phyloP scores from a whole-genome alignment of 2,888 invertebrate genomes.

The Agrilus biguttatus region DNA sequence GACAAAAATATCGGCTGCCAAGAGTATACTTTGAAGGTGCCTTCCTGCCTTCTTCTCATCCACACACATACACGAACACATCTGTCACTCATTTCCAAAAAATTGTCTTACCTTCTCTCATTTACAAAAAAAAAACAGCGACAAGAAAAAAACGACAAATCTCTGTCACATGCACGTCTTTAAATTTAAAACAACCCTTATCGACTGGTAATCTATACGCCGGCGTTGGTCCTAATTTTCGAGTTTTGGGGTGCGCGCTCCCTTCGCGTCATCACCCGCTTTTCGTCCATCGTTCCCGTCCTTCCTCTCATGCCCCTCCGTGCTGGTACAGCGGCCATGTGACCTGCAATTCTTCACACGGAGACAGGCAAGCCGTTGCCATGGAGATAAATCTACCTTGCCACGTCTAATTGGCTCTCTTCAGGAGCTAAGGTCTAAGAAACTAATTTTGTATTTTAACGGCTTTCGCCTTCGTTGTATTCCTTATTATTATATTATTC shows the following conservation, averaged over 20 bases:
- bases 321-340: slow-evolving; percentile 21
- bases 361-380: slow-evolving; percentile 32
- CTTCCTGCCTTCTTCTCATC: too few relatives aligned
- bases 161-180: slow-evolving; percentile 20
- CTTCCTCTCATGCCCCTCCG: slow-evolving; percentile 6
- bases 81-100: too few relatives aligned
- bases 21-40: too few relatives aligned
- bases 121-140: background rate
- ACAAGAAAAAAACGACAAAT: slow-evolving; percentile 17
- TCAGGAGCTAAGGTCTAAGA: slow-evolving; percentile 9
- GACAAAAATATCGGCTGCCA: too few relatives aligned
- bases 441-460: too few relatives aligned
- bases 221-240: slow-evolving; percentile 12
- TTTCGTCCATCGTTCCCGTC: slow-evolving; percentile 6
- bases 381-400: slow-evolving; percentile 34
- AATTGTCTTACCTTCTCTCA: too few relatives aligned
- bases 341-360: slow-evolving; percentile 31
- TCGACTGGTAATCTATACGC: slow-evolving; percentile 22
- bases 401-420: slow-evolving; percentile 35
- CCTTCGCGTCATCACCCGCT: slow-evolving; percentile 7
- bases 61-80: too few relatives aligned
- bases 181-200: slow-evolving; percentile 23
- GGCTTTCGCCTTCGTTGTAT: too few relatives aligned
- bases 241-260: slow-evolving; percentile 8
- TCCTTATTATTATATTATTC: too few relatives aligned